Evolutionary conservation across 1,140 invertebrate genomes (phyloP), one percentile per base, ranked within the genome.

Genomic region (Catajapyx aquilonaris): DNA sequence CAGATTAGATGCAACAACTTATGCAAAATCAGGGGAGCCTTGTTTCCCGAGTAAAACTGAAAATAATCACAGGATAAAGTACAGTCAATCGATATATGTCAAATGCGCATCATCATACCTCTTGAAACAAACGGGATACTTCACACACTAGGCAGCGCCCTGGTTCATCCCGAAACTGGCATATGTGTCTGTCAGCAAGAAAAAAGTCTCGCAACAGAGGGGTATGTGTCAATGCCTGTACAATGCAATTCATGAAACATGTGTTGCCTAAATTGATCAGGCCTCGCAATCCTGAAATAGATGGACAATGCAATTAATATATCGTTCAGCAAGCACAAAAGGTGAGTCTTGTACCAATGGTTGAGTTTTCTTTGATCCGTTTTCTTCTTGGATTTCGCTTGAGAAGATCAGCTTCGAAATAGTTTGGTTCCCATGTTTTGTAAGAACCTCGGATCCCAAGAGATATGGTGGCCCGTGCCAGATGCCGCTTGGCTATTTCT

Each of bases 201-300:
- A 97, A 96, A 59, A 91, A 97, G 54, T 97, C 90, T 44, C 91
- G 60, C 37, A 98, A 60, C 15, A 95, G 57, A 1, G 91, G 90
- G 4, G 88, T 96, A 52, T 97, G 91, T 32, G 87, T 87, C 39
- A 98, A 54, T 1, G 85, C 80, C 64, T 97, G 93, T 5, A 96
- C 75, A 50, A 96, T 93, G 52, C 86, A 91, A 56, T 94, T 97
- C 85, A 97, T 94, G 55, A 96, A 97, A 60, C 93, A 98, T 1
- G 94, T 96, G 44, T 88, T 87, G n/a, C 93, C 91, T 45, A 97
- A 62, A 62, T 98, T 98, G 44, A 95, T 76, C 17, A 97, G 64
- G 2, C 93, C 93, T 42, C 91, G 64, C 20, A 94, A 57, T 22
- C 87, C 73, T 62, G 39, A 34, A 52, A 45, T 31, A 37, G 16